Evolutionary conservation across 2,888 invertebrate genomes (phyloP).

Genomic region (Lymantria dispar): DNA sequence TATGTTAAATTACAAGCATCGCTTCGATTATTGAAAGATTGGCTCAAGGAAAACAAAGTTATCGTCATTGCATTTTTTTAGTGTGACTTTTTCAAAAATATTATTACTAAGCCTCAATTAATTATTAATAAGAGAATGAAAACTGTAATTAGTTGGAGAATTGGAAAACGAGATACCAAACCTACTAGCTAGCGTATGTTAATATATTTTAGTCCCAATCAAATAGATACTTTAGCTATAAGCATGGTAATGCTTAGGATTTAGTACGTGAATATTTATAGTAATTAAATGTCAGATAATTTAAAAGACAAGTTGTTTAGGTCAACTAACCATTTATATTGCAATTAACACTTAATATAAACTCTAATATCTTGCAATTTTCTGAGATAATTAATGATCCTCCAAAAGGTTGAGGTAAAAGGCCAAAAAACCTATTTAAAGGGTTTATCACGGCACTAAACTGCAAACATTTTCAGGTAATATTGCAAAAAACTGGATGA

Average conservation of each 20-base stretch:
- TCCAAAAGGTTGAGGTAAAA: slow-evolving; percentile 41
- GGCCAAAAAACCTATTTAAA: slow-evolving; percentile 66
- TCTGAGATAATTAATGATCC: slow-evolving; percentile 36
- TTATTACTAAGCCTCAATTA: too few species aligned
- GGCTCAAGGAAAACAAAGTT: too few species aligned
- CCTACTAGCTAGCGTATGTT: too few species aligned
- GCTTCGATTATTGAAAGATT: too few species aligned
- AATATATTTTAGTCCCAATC: too few species aligned
- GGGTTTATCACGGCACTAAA: slow-evolving; percentile 37
- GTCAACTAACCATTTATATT: slow-evolving; percentile 13
- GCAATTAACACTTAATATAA: slow-evolving; percentile 33
- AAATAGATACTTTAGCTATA: too few species aligned
- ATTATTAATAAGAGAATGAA: too few species aligned
- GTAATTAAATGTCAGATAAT: slow-evolving; percentile 11
- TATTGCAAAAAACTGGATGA: neutral
- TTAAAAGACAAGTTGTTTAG: slow-evolving; percentile 6
- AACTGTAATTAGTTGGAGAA: too few species aligned
- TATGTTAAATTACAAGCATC: too few species aligned
- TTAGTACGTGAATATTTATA: slow-evolving; percentile 1
- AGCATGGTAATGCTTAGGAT: neutral
- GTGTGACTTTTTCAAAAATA: too few species aligned
- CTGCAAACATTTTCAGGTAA: neutral
- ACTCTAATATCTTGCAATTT: slow-evolving; percentile 33
- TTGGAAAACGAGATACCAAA: too few species aligned
- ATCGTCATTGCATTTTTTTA: too few species aligned